Conservation (phyloP, 2,888 invertebrate species). For the Shargacucullia verbasci region DNA sequence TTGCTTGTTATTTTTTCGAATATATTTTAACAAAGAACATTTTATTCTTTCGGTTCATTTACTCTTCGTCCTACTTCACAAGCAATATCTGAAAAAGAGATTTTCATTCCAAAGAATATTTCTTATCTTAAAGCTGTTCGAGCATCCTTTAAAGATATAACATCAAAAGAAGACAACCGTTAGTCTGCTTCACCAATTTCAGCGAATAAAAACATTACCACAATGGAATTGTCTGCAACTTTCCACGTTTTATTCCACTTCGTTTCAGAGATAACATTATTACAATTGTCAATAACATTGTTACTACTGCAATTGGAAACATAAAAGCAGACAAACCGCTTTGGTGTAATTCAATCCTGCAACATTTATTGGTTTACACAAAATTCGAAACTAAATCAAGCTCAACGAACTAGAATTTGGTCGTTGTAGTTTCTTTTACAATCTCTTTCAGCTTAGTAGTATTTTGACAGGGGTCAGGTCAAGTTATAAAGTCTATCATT, state of each 20-base stretch:
- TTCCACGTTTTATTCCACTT: slow-evolving; percentile 12
- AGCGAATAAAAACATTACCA: slow-evolving; percentile 13
- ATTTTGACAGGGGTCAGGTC: background rate
- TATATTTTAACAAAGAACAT: too few species aligned
- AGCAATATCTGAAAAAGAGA: background rate
- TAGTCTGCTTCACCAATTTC: slow-evolving; percentile 1
- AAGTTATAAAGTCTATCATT: background rate
- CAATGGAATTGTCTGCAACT: slow-evolving; percentile 9
- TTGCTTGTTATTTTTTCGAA: too few species aligned
- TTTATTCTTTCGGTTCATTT: too few species aligned
- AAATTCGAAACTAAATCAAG: too few species aligned
- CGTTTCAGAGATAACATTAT: slow-evolving; percentile 7
- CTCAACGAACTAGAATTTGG: slow-evolving; percentile 17
- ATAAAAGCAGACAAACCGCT: slow-evolving; percentile 5
- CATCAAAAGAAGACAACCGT: slow-evolving; percentile 1
- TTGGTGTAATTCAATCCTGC: slow-evolving; percentile 19
- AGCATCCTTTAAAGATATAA: slow-evolving; percentile 4
- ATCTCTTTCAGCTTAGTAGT: background rate
- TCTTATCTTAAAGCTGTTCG: background rate
- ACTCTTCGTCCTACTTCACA: too few species aligned
- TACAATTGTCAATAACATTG: slow-evolving; percentile 26
- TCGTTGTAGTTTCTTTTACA: background rate
- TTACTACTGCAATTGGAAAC: slow-evolving; percentile 8
- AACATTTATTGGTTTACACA: slow-evolving; percentile 18
- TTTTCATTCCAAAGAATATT: background rate